Percentiles rank a stretch among this genome's conserved stretches.
These are phyloP conservation scores for Myocastor coypus DNA, from an alignment of 2,113 vertebrate genomes.

Conservation along the genomic window DNA sequence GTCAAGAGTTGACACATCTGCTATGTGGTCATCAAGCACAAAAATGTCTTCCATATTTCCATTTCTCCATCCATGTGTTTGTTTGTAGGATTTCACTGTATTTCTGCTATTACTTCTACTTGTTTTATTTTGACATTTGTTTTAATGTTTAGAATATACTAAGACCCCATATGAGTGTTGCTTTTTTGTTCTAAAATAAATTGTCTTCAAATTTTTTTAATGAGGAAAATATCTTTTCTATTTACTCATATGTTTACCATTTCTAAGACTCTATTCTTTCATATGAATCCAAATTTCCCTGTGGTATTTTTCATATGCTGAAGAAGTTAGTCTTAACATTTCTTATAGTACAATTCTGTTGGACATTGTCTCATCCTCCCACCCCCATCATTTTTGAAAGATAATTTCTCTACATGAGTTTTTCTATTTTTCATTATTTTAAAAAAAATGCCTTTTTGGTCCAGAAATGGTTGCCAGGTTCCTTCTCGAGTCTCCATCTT, in stretches of 20 bases:
- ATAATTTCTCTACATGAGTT: slow-evolving; percentile 26
- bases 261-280: slow-evolving; percentile 38
- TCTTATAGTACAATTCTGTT: slow-evolving; percentile 11
- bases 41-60: slow-evolving; percentile 37
- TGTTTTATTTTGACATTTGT: not conserved
- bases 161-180: not conserved
- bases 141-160: slow-evolving; percentile 27
- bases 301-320: slow-evolving; percentile 18
- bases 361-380: not conserved
- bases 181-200: slow-evolving; percentile 57
- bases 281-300: slow-evolving; percentile 47
- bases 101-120: not conserved
- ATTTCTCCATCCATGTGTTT: not conserved
- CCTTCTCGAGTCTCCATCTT: no score
- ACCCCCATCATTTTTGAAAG: slow-evolving; percentile 52
- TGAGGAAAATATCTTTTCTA: not conserved
- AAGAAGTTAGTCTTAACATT: slow-evolving; percentile 51
- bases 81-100: slow-evolving; percentile 31
- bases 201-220: not conserved
- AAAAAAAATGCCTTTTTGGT: not conserved
- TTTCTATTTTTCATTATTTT: slow-evolving; percentile 29
- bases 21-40: not conserved
- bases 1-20: not conserved
- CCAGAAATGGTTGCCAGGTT: no score
- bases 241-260: slow-evolving; percentile 16